These are phyloP conservation scores for Lethenteron camtschaticum DNA, from an alignment of 2,113 vertebrate species.

Conservation along the genomic window DNA sequence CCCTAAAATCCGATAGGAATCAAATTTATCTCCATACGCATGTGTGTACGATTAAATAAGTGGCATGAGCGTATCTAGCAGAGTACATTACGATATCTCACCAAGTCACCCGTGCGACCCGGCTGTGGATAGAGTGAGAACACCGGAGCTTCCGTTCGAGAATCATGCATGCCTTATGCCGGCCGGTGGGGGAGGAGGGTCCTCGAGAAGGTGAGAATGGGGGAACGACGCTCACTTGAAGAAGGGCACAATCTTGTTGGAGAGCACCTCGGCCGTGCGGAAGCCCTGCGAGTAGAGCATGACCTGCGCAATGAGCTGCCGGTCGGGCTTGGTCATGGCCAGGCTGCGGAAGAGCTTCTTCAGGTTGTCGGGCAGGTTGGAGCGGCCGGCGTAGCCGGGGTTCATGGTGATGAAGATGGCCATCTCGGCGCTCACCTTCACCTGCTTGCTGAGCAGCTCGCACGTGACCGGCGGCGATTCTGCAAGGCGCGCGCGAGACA, in stretches of 20 bases:
- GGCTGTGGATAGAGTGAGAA: too few species aligned
- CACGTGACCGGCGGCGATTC: slow-evolving; percentile 57
- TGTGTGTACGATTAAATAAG: too few species aligned
- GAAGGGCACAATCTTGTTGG: slow-evolving; percentile 94
- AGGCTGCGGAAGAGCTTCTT: slow-evolving; percentile 95
- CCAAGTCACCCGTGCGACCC: too few species aligned
- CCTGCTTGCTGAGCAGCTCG: slow-evolving; percentile 88
- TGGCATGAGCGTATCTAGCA: too few species aligned
- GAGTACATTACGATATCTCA: too few species aligned
- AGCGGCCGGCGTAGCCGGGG: slow-evolving; percentile 83
- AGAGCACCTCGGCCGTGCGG: slow-evolving; percentile 75
- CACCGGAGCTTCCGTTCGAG: too few species aligned
- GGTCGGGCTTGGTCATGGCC: slow-evolving; percentile 96
- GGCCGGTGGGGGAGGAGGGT: too few species aligned
- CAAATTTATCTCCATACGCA: too few species aligned
- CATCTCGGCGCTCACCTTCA: slow-evolving; percentile 95
- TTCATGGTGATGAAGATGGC: slow-evolving; percentile 99
- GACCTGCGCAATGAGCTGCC: slow-evolving; percentile 89
- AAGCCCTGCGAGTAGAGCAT: slow-evolving; percentile 97
- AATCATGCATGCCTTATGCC: too few species aligned
- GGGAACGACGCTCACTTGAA: slow-evolving; percentile 49
- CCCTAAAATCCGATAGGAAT: too few species aligned
- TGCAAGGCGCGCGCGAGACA: slow-evolving; percentile 16
- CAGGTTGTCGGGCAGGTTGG: slow-evolving; percentile 90
- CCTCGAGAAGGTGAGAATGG: too few species aligned